Conservation (phyloP, 2,888 invertebrate species). For the Mythimna ferrago region DNA sequence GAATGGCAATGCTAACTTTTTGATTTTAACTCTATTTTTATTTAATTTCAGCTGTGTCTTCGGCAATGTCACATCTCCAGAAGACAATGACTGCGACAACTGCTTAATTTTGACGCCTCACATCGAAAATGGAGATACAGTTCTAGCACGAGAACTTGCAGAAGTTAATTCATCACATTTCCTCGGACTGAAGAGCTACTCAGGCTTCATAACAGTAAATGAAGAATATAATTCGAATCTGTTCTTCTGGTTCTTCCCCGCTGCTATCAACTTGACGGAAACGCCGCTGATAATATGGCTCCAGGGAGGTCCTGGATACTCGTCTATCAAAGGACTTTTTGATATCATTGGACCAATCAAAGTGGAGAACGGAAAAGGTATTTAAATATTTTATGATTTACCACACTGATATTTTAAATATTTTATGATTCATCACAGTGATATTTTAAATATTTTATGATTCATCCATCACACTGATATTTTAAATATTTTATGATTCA, state of each 20-base stretch:
- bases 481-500: not conserved
- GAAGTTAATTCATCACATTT: conserved; percentile 67
- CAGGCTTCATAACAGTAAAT: conserved; percentile 92
- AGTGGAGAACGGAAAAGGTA: conserved; percentile 61
- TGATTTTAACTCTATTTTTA: not conserved
- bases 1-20: no score
- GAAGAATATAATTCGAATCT: conserved; percentile 92
- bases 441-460: no score
- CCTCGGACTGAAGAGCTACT: conserved; percentile 76
- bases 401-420: no score
- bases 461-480: no score
- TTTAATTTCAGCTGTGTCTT: conserved; percentile 27
- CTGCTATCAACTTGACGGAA: conserved; percentile 64
- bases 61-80: conserved; percentile 1
- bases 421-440: no score
- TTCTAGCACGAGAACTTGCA: conserved; percentile 63
- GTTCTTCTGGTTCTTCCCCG: conserved; percentile 95
- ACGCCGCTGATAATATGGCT: conserved; percentile 95
- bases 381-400: not conserved
- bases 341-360: conserved; percentile 74
- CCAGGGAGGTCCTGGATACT: conserved; percentile 95
- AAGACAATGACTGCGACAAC: conserved; percentile 15
- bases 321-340: conserved; percentile 84
- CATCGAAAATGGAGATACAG: conserved; percentile 58
- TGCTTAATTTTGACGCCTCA: conserved; percentile 53